phyloP scores from a whole-genome alignment of 2,888 invertebrate species.

The Micoletzkya japonica region DNA sequence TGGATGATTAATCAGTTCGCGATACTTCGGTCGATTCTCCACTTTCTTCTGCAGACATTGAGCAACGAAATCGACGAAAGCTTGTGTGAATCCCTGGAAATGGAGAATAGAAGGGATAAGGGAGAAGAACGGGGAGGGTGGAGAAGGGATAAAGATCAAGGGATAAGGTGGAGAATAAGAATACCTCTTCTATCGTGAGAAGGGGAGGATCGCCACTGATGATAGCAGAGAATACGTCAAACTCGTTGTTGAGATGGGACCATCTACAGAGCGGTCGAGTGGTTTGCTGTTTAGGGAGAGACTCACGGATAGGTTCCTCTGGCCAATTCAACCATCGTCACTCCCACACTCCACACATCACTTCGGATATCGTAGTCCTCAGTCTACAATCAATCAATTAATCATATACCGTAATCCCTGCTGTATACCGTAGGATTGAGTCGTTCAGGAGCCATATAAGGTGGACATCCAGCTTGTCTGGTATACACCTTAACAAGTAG shows the following conservation, averaged over 20 bases:
- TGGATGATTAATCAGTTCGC: constrained; percentile 21
- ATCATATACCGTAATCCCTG: too few relatives aligned
- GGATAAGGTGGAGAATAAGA: background rate
- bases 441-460: constrained; percentile 84
- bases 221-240: constrained; percentile 85
- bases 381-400: background rate
- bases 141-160: background rate
- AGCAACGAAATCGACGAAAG: constrained; percentile 51
- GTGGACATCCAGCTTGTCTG: constrained; percentile 87
- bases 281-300: constrained; percentile 64
- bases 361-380: constrained; percentile 93
- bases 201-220: constrained; percentile 72
- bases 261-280: constrained; percentile 21
- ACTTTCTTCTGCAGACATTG: constrained; percentile 52
- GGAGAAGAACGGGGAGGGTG: too few relatives aligned
- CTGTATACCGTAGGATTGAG: constrained; percentile 36
- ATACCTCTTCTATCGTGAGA: constrained; percentile 35
- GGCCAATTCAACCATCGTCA: constrained; percentile 80
- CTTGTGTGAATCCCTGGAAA: constrained; percentile 39
- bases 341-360: constrained; percentile 98
- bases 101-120: background rate
- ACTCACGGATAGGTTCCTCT: constrained; percentile 92
- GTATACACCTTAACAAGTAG: constrained; percentile 94
- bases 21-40: constrained; percentile 44
- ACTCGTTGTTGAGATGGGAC: constrained; percentile 78